Evolutionary conservation across 2,797 vertebrate species (phyloP).

Genomic region (Sarcophilus harrisii): DNA sequence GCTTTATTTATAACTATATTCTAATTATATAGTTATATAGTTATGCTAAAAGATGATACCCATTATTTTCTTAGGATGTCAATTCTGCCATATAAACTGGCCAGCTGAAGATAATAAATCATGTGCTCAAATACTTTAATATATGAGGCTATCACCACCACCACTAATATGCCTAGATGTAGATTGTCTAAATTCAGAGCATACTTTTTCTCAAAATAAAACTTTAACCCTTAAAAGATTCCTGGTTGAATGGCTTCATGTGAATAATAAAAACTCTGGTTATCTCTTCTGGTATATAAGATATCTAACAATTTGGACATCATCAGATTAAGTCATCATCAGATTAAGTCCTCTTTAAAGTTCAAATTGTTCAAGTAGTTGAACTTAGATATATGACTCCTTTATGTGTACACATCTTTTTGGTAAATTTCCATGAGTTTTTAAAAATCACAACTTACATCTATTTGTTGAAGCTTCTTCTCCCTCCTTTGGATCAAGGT

Average conservation of each 20-base stretch:
- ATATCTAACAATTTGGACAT: conserved; percentile 18
- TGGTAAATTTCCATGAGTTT: not conserved
- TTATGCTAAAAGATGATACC: not conserved
- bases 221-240: conserved; percentile 31
- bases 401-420: not conserved
- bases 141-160: not conserved
- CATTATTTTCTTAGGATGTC: conserved; percentile 22
- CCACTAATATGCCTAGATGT: not conserved
- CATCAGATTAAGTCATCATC: not conserved
- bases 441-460: not conserved
- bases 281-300: not conserved
- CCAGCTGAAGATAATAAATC: not conserved
- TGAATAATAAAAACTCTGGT: conserved; percentile 37
- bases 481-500: not conserved
- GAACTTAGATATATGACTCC: not conserved
- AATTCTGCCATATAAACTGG: not conserved
- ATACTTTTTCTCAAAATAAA: conserved; percentile 47
- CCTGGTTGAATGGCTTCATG: conserved; percentile 19
- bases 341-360: conserved; percentile 40
- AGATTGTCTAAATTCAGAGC: conserved; percentile 34
- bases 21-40: not conserved
- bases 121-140: not conserved
- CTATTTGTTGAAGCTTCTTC: not conserved
- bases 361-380: not conserved
- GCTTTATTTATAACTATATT: too few species aligned